Evolutionary conservation across 2,888 invertebrate genomes (phyloP).

Genomic region (Disparrhopalites patrizii): DNA sequence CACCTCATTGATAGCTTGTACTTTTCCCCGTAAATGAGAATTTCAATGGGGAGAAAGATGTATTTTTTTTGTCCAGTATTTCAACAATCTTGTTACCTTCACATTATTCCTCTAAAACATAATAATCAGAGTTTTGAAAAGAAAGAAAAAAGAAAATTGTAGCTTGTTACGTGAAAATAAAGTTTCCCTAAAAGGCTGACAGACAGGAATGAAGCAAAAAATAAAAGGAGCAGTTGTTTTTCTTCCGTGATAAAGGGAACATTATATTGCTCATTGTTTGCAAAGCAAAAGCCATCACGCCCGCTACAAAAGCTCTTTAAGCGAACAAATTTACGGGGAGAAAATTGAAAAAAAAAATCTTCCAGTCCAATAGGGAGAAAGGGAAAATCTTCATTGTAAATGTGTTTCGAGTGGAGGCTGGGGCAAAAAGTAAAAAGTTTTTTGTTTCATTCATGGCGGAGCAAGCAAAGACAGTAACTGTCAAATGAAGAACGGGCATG

Average conservation of each 20-base stretch:
- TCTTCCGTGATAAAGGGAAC: not conserved
- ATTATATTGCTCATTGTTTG: constrained; percentile 9
- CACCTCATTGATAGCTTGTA: too few relatives aligned
- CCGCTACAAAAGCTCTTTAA: constrained; percentile 3
- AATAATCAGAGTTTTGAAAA: too few relatives aligned
- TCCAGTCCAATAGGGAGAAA: not conserved
- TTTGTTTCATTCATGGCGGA: constrained; percentile 17
- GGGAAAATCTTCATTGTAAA: not conserved
- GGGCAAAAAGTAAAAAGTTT: not conserved
- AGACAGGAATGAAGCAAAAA: not conserved
- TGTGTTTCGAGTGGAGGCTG: too few relatives aligned
- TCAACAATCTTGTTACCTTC: too few relatives aligned
- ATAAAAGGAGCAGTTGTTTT: constrained; percentile 8
- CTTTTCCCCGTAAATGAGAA: too few relatives aligned
- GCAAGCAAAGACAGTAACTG: constrained; percentile 18
- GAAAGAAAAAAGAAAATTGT: too few relatives aligned
- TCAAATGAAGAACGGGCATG: not conserved
- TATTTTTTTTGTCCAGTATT: too few relatives aligned
- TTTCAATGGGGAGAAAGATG: too few relatives aligned
- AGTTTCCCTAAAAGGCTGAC: too few relatives aligned
- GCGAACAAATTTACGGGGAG: not conserved
- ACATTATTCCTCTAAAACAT: too few relatives aligned
- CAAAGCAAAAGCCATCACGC: constrained; percentile 10
- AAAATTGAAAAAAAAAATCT: not conserved
- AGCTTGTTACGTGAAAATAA: too few relatives aligned